These are phyloP conservation scores for Stenopsyche tienmushanensis DNA, from an alignment of 1,140 invertebrate genomes.

Conservation along the genomic window DNA sequence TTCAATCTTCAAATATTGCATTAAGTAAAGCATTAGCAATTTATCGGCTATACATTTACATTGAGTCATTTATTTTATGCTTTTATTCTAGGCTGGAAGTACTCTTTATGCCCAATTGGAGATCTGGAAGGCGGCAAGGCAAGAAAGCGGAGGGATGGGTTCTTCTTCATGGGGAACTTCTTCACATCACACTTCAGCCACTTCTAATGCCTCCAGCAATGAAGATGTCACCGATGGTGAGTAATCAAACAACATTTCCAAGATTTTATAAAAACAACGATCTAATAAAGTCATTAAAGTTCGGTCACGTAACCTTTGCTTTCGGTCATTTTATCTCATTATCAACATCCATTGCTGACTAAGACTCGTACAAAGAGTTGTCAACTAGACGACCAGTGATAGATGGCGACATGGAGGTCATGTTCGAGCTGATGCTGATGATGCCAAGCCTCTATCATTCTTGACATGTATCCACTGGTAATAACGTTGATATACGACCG, in stretches of 20 bases:
- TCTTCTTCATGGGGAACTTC: constrained; percentile 42
- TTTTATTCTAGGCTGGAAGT: constrained; percentile 73
- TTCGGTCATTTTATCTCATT: neutral
- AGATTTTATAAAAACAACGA: too few species aligned
- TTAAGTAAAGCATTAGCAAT: too few species aligned
- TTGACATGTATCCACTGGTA: neutral
- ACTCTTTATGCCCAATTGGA: constrained; percentile 86
- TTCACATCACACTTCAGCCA: constrained; percentile 47
- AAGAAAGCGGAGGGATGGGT: constrained; percentile 44
- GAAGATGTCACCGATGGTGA: constrained; percentile 54
- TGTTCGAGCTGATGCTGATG: neutral
- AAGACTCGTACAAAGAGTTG: neutral
- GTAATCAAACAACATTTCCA: constrained; percentile 17
- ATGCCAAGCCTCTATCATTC: neutral
- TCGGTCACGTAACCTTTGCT: too few species aligned
- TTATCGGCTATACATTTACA: too few species aligned
- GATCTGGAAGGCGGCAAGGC: constrained; percentile 83
- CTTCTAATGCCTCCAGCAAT: constrained; percentile 46
- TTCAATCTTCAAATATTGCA: too few species aligned
- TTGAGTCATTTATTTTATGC: too few species aligned
- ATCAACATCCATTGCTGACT: neutral
- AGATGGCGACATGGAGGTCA: neutral
- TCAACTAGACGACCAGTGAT: neutral
- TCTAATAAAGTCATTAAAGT: too few species aligned
- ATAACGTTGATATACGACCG: neutral